Conservation (phyloP, 2,113 vertebrate genomes). For the Ameiurus melas region DNA sequence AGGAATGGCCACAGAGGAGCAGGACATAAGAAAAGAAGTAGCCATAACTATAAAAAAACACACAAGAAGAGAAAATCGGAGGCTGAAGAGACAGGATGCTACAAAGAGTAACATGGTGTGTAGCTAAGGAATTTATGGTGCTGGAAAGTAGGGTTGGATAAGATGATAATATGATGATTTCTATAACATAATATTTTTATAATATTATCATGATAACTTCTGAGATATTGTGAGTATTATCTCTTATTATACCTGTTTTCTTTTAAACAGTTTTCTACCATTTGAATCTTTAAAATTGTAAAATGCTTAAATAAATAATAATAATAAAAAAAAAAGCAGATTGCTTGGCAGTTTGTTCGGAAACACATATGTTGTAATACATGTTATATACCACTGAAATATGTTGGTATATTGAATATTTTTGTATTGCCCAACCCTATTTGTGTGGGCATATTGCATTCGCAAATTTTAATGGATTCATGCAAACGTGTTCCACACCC, state of each 20-base stretch:
- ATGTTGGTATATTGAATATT: not conserved
- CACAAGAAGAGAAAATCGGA: constrained; percentile 77
- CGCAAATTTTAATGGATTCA: not conserved
- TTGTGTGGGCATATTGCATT: not conserved
- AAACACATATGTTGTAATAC: not conserved
- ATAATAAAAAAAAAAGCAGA: too few species aligned
- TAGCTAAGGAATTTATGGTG: not conserved
- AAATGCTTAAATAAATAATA: not conserved
- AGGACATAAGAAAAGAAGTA: constrained; percentile 66
- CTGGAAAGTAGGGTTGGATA: not conserved
- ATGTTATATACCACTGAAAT: not conserved
- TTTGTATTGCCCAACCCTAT: not conserved
- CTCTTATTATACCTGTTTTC: not conserved
- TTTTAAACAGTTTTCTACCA: not conserved
- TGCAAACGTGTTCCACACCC: not conserved
- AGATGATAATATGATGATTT: not conserved
- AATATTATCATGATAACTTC: not conserved
- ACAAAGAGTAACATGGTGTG: constrained; percentile 88
- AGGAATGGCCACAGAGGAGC: constrained; percentile 3
- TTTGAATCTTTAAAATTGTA: not conserved
- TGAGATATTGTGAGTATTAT: not conserved
- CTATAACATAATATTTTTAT: too few species aligned
- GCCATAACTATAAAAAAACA: constrained; percentile 78
- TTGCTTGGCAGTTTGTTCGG: too few species aligned
- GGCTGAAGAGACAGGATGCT: constrained; percentile 80